Evolutionary conservation across 2,797 vertebrate species (phyloP), one percentile per base, ranked within the genome.

Genomic region (Danio tinwini): DNA sequence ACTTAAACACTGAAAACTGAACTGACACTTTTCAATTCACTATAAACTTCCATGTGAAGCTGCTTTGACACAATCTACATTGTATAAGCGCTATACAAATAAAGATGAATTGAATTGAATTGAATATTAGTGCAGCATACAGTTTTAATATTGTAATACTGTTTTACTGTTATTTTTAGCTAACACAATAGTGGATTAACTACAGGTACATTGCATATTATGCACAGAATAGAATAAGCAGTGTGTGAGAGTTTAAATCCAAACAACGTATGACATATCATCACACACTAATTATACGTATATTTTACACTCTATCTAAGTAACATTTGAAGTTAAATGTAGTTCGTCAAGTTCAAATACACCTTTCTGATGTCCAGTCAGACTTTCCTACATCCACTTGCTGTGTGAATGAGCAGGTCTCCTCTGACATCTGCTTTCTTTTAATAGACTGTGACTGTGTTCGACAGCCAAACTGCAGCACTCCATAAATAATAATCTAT

Each of bases 401-500:
- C 16, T 13, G 47, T 49, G 10, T 70, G 55, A 42, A 29, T 39
- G 9, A 42, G 71, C 45, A 21, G 62, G 67, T 67, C 58, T 72
- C 39, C 59, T 68, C 70, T 78, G 49, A 70, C 64, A 70, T 65
- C 42, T 69, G 52, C 81, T 69, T 45, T 3, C 80, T 80, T 71
- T 85, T 76, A 74, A 86, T 71, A 85, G 78, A 85, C 39, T 58
- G 64, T 80, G 82, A 88, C 45, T 39, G 53, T 70, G 84, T n/a
- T 62, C 80, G n/a, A 75, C 62, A 71, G 81, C 72, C n/a, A 16
- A 71, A 70, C 59, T 64, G 71, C 68, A 64, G 62, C n/a, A 70
- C 76, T 12, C 84, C 68, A 79, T 83, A 88, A 90, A 90, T 85
- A 83, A 83, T 74, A 53, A 7, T 70, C 77, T 81, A 84, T 86